A percentile compares a stretch with the other conserved stretches of the same genome.
phyloP scores from a whole-genome alignment of 2,113 vertebrate species.

The Arenaria interpres region DNA sequence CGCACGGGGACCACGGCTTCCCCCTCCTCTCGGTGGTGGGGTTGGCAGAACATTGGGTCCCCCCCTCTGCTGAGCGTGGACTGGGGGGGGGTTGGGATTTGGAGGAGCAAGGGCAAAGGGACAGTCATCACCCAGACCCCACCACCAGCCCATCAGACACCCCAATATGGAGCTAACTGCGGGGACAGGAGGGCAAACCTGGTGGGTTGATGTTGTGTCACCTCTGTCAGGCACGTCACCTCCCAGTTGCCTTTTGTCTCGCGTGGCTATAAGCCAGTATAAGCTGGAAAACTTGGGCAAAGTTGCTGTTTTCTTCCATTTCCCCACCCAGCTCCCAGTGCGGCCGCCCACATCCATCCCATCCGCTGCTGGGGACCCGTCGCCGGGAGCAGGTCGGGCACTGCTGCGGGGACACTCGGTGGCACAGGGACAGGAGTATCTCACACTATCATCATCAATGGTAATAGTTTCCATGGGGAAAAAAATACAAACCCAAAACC shows the following conservation, averaged over 20 bases:
- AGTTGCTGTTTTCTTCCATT: not conserved
- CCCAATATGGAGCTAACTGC: accelerated
- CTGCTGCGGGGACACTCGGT: not conserved
- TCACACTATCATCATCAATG: not conserved
- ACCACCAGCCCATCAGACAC: not conserved
- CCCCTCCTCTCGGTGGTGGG: not conserved
- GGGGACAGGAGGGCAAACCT: not conserved
- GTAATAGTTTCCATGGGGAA: accelerated
- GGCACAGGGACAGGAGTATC: not conserved
- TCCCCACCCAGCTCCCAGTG: not conserved
- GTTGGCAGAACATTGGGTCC: not conserved
- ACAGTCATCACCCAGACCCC: accelerated
- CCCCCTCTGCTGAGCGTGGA: accelerated
- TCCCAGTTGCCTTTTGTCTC: not conserved
- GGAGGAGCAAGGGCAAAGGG: not conserved
- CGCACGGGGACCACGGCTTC: accelerated
- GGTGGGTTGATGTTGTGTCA: not conserved
- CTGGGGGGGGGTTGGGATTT: too few relatives aligned
- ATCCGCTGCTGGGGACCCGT: not conserved
- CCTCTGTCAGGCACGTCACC: not conserved
- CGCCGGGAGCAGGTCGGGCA: accelerated
- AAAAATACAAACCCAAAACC: too few relatives aligned
- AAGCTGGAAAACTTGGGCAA: not conserved
- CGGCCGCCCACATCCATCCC: accelerated
- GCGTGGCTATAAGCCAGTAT: accelerated